Conservation (phyloP, 2,113 vertebrate species). For the Benitochromis conjunctus region DNA sequence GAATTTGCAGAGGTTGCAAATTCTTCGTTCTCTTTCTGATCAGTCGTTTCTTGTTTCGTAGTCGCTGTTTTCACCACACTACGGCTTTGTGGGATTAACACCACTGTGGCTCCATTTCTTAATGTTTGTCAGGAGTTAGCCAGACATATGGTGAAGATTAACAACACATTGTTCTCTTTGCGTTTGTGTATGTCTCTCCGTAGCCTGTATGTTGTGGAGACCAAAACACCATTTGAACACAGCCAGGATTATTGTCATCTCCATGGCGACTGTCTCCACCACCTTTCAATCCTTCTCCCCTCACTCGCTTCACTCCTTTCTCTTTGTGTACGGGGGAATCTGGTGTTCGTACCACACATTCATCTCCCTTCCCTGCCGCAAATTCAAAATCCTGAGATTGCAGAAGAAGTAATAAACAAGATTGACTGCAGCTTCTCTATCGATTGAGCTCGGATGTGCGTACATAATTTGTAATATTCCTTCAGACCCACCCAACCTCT, state of each 20-base stretch:
- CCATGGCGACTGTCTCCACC: conserved; percentile 57
- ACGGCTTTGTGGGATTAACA: not conserved
- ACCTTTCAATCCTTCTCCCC: conserved; percentile 5
- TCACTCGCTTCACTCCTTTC: not conserved
- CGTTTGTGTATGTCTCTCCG: conserved; percentile 14
- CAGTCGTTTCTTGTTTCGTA: not conserved
- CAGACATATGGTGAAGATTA: conserved; percentile 45
- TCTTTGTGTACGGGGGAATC: conserved; percentile 44
- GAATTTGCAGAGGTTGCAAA: not conserved
- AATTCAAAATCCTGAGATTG: conserved; percentile 67
- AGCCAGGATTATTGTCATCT: conserved; percentile 60
- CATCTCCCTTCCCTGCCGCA: conserved; percentile 38
- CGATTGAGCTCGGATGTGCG: conserved; percentile 53
- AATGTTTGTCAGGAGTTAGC: conserved; percentile 31
- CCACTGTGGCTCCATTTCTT: not conserved
- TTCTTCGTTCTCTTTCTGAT: not conserved
- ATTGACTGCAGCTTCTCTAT: conserved; percentile 58
- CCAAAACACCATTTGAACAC: conserved; percentile 41
- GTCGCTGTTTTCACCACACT: not conserved
- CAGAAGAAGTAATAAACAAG: conserved; percentile 64
- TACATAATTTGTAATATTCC: conserved; percentile 58
- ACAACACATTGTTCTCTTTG: conserved; percentile 39
- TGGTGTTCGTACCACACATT: conserved; percentile 35
- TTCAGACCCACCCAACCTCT: not conserved
- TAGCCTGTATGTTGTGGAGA: conserved; percentile 12